These are phyloP conservation scores for Taeniopygia guttata DNA, from an alignment of 2,797 vertebrate genomes.

Conservation along the genomic window DNA sequence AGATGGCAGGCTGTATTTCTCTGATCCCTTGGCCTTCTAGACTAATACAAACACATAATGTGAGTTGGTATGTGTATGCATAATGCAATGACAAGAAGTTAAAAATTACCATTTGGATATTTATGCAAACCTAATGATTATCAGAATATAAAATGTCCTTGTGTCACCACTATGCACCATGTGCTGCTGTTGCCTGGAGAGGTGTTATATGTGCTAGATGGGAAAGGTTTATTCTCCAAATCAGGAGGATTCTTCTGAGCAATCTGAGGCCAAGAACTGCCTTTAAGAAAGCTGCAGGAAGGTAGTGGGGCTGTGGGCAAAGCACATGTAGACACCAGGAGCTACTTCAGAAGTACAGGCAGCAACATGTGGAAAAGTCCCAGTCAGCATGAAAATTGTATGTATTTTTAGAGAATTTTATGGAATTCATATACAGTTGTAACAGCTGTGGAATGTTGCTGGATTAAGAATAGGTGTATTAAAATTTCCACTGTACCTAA, in stretches of 20 bases:
- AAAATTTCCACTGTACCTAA: background rate
- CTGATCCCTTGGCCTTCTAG: background rate
- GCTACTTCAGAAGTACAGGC: background rate
- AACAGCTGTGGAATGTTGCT: background rate
- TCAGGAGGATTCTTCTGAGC: background rate
- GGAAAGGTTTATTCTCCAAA: background rate
- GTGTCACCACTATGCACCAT: rapidly evolving
- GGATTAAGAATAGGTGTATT: background rate
- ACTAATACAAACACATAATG: background rate
- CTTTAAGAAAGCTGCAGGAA: background rate
- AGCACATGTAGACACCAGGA: background rate
- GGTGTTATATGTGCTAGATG: rapidly evolving
- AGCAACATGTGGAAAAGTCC: background rate
- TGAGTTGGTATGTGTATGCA: background rate
- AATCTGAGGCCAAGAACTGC: background rate
- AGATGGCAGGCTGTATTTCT: background rate
- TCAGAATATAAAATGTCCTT: background rate
- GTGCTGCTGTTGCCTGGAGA: background rate
- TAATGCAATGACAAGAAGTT: background rate
- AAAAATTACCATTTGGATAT: background rate
- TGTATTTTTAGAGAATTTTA: background rate
- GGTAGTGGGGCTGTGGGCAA: background rate
- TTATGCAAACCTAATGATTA: background rate
- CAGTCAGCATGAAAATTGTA: background rate
- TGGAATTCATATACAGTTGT: background rate